Percentiles rank a stretch among this genome's conserved stretches.
Evolutionary conservation across 2,888 invertebrate genomes (phyloP).

Genomic region (Callinectes sapidus): DNA sequence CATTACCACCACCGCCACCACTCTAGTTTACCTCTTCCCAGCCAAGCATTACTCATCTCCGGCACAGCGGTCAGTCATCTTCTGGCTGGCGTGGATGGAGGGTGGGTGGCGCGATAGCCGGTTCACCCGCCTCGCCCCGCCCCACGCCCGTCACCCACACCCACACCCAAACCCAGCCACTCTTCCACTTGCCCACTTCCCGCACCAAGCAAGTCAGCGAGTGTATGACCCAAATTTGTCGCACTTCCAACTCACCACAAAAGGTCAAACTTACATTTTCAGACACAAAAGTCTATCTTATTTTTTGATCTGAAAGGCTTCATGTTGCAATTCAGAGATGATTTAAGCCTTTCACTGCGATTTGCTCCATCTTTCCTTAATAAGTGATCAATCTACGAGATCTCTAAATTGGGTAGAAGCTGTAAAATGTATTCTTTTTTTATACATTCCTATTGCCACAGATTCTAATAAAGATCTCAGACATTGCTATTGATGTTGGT

Average conservation of each 20-base stretch:
- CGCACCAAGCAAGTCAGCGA: neutral
- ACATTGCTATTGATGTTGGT: too few relatives aligned
- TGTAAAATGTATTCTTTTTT: too few relatives aligned
- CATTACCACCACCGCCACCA: neutral
- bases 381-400: too few relatives aligned
- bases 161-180: neutral
- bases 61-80: too few relatives aligned
- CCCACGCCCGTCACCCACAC: neutral
- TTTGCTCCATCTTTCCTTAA: too few relatives aligned
- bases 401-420: too few relatives aligned
- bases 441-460: too few relatives aligned
- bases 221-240: constrained; percentile 12
- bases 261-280: constrained; percentile 18
- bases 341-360: too few relatives aligned
- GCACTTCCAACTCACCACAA: neutral
- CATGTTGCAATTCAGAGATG: neutral
- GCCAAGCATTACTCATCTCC: too few relatives aligned
- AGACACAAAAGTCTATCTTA: neutral
- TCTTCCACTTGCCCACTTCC: neutral
- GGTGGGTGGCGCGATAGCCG: neutral
- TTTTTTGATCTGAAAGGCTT: neutral
- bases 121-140: neutral
- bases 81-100: neutral
- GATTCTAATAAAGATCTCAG: too few relatives aligned
- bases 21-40: neutral